These are phyloP conservation scores for Camelus bactrianus DNA, from an alignment of 2,113 vertebrate species.

Conservation along the genomic window DNA sequence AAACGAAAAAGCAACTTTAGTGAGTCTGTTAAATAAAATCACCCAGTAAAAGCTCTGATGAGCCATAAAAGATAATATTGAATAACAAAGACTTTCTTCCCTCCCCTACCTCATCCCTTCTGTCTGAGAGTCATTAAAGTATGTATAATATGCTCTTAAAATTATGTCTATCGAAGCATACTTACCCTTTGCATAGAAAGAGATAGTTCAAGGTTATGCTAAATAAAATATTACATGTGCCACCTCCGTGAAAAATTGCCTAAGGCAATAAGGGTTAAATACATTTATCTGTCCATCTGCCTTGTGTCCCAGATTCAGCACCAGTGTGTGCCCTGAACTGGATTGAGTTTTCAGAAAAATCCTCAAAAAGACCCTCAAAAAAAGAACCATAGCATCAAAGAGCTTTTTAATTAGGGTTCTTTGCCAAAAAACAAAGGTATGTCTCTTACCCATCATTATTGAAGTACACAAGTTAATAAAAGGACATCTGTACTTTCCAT, in stretches of 20 bases:
- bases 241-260: background rate
- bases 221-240: conserved; percentile 37
- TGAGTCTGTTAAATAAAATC: conserved; percentile 43
- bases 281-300: background rate
- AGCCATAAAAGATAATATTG: conserved; percentile 26
- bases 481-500: background rate
- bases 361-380: background rate
- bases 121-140: background rate
- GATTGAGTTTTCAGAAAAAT: background rate
- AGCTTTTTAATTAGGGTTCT: background rate
- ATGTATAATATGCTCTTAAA: conserved; percentile 5
- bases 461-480: background rate
- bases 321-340: background rate
- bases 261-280: background rate
- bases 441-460: background rate
- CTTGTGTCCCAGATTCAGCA: background rate
- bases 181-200: background rate
- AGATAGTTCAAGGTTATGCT: conserved; percentile 24
- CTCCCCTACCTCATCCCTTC: no score
- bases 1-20: conserved; percentile 30
- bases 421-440: background rate
- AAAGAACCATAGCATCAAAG: background rate
- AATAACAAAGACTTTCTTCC: background rate
- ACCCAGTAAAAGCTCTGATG: background rate
- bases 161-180: background rate